Percentiles rank a stretch among this genome's conserved stretches.
Evolutionary conservation across 2,888 invertebrate genomes (phyloP).

Genomic region (Calliphora vomitoria): DNA sequence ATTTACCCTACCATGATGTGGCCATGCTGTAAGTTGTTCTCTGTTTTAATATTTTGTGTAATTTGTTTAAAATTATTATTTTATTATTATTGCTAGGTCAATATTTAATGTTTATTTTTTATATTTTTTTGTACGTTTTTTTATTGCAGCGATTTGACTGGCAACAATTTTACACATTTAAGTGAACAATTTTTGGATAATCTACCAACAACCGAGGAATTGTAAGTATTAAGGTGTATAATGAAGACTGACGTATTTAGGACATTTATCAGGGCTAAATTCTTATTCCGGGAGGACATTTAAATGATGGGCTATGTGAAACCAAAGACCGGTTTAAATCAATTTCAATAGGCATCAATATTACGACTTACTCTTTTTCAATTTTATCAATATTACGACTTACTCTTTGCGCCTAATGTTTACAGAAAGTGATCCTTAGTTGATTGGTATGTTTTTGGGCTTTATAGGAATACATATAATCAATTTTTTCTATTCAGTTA

Average conservation of each 20-base stretch:
- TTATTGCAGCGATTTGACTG: constrained; percentile 84
- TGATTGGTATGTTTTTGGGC: too few relatives aligned
- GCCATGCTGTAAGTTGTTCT: constrained; percentile 84
- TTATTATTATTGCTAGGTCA: too few relatives aligned
- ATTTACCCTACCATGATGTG: constrained; percentile 82
- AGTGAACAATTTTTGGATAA: constrained; percentile 80
- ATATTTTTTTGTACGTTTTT: constrained; percentile 21
- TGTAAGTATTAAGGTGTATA: constrained; percentile 82
- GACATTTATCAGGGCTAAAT: background rate
- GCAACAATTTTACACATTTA: constrained; percentile 84
- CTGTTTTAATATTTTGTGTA: background rate
- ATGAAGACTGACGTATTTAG: background rate
- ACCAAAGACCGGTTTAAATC: too few relatives aligned
- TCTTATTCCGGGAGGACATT: too few relatives aligned
- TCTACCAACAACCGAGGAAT: constrained; percentile 82
- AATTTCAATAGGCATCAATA: too few relatives aligned
- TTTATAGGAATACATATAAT: too few relatives aligned
- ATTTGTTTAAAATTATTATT: background rate
- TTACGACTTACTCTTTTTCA: too few relatives aligned
- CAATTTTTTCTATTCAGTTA: too few relatives aligned
- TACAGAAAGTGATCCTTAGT: too few relatives aligned
- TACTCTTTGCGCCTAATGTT: too few relatives aligned
- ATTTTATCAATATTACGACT: too few relatives aligned
- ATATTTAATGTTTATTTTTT: background rate
- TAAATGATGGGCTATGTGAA: too few relatives aligned